Evolutionary conservation across 2,797 vertebrate species (phyloP), one percentile per base, ranked within the genome.

Genomic region (Galagoides demidoff): DNA sequence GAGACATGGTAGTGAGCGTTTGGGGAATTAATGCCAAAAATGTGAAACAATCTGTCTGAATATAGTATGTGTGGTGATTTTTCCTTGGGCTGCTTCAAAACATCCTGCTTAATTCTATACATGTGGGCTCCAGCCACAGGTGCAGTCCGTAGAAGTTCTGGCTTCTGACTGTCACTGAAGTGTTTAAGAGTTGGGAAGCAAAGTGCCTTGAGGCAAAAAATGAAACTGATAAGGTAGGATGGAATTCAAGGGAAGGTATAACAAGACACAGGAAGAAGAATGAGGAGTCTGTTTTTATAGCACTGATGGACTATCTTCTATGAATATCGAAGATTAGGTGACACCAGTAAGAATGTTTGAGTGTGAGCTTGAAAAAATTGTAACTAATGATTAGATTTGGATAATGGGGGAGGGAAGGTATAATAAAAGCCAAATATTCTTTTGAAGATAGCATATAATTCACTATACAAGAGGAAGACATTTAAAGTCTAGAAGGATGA

Each of bases 1-100:
- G 20, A 55, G 22, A 17, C 12, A 73, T 19, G 19, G 17, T 20
- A 17, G 3, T 34, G 4, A 5, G 1, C 77, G 78, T 94, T 74
- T 81, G 71, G 13, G n/a, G 25, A 63, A 63, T 0, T 49, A 34
- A 81, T 31, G 23, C 6, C 19, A 66, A 16, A 43, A 71, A 22
- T 89, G 10, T 19, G 25, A 89, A 76, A 12, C 34, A 70, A 59
- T 85, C 49, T 84, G 11, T 81, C 45, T 37, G 20, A 85, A 81
- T 43, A 39, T 29, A 34, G 0, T 55, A 63, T 23, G 1, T 20
- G 2, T 8, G 29, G 55, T 61, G n/a, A 71, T 43, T 37, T 49
- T 16, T 45, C 2, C 49, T 81, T 37, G 31, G 34, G 14, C 17
- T 89, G 2, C 31, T 23, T 43, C 43, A 55, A 29, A 63, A 59